Evolutionary conservation across 2,888 invertebrate genomes (phyloP).

Genomic region (Mesochorus sp.): DNA sequence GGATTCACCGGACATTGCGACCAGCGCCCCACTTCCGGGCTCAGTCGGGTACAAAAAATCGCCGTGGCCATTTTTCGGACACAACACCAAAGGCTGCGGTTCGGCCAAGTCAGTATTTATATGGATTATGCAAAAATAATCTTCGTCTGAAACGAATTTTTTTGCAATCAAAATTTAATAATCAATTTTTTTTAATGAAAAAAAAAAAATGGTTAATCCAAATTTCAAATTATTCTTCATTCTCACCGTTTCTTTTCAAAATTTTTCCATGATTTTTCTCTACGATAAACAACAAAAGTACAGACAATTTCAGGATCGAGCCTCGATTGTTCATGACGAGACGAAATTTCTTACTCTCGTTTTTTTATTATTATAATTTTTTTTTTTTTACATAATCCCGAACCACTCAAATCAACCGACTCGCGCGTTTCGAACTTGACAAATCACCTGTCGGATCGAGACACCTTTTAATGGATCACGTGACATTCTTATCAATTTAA

Average conservation of each 20-base stretch:
- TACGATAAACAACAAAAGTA: slow-evolving; percentile 13
- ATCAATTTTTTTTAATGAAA: neutral
- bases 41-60: slow-evolving; percentile 54
- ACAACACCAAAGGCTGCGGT: slow-evolving; percentile 57
- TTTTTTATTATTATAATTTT: neutral
- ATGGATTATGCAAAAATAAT: slow-evolving; percentile 44
- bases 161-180: neutral
- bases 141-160: slow-evolving; percentile 15
- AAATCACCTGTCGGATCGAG: too few species aligned
- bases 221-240: neutral
- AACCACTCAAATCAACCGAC: too few species aligned
- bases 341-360: neutral
- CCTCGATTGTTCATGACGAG: slow-evolving; percentile 23
- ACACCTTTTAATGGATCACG: too few species aligned
- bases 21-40: slow-evolving; percentile 31
- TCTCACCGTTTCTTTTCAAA: slow-evolving; percentile 11
- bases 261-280: neutral
- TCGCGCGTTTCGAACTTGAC: neutral
- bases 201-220: neutral
- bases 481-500: too few species aligned
- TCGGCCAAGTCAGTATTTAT: slow-evolving; percentile 56
- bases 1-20: slow-evolving; percentile 43
- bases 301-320: slow-evolving; percentile 4
- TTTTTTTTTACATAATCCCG: neutral
- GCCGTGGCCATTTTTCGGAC: slow-evolving; percentile 4